phyloP scores from a whole-genome alignment of 1,140 invertebrate genomes.

The Apis florea region DNA sequence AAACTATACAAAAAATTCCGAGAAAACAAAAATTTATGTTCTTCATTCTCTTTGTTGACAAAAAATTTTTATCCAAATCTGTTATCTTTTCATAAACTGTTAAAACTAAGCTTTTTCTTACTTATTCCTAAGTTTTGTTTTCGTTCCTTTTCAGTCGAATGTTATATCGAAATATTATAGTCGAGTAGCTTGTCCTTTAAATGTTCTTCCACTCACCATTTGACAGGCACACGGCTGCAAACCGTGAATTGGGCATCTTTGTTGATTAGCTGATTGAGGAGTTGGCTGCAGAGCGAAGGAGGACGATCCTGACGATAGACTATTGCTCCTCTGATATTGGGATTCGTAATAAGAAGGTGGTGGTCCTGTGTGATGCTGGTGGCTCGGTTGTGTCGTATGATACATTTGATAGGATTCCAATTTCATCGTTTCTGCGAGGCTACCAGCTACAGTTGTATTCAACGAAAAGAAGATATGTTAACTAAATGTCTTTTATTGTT shows the following conservation, averaged over 20 bases:
- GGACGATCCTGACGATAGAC: conserved; percentile 77
- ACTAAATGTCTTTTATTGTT: background rate
- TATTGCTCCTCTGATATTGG: conserved; percentile 77
- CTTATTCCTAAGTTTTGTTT: background rate
- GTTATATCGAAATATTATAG: background rate
- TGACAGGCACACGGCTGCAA: conserved; percentile 83
- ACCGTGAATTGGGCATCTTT: conserved; percentile 84
- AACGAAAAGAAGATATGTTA: conserved; percentile 13
- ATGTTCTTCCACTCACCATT: conserved; percentile 67
- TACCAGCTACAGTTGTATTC: conserved; percentile 82
- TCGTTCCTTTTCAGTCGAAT: background rate
- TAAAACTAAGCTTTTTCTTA: background rate
- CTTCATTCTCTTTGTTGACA: background rate
- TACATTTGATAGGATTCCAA: conserved; percentile 84
- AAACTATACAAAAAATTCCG: no score
- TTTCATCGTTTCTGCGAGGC: conserved; percentile 93
- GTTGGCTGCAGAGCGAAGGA: conserved; percentile 80
- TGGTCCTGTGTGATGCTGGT: conserved; percentile 80
- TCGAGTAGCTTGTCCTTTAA: background rate
- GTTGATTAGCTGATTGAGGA: conserved; percentile 73
- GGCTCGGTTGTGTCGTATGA: conserved; percentile 73
- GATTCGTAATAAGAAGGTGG: conserved; percentile 80
- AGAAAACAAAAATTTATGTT: background rate
- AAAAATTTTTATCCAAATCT: conserved; percentile 15
- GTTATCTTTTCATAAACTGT: background rate